Evolutionary conservation across 2,113 vertebrate genomes (phyloP), one percentile per base, ranked within the genome.

Genomic region (Genyomyrus donnyi): DNA sequence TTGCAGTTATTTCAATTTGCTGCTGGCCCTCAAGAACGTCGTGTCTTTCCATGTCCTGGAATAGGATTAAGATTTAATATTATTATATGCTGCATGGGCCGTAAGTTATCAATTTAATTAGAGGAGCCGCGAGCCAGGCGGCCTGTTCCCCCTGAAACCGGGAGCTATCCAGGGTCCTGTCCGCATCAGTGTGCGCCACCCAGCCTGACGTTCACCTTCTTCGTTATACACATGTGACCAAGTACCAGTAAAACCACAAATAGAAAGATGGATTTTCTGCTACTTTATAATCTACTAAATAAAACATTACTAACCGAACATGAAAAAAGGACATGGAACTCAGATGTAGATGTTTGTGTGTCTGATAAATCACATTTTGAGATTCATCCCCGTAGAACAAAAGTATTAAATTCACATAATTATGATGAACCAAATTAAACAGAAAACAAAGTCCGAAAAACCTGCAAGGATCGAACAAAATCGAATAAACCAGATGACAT

Each of bases 141-240:
- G 42, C 74, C 74, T 80, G 19, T 80, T 19, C 35, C 74, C 74
- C 4, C 35, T 6, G 31, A 52, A 24, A 62, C 24, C 77, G 35
- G 94, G 95, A 95, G 94, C 94, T 96, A 92, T 95, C 94, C 94
- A 94, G 93, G 94, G 93, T 95, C 89, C 92, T 93, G 92, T 88
- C 90, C 89, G 53, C 84, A 49, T 49, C 39, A 8, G 87, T 50
- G 53, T 21, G 19, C 5, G 84, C 46, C 1, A 4, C 46, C 24
- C 45, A 50, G 85, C 46, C 39, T 42, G 39, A 42, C 42, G 35
- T 21, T 85, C 74, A 19, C 5, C 35, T 17, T 19, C 66, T 35
- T 62, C 24, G 21, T 62, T 80, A 42, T 19, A 42, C 62, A 11
- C 62, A 62, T 24, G 35, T 42, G 35, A n/a, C 6, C 35, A 42